Evolutionary conservation across 1,140 invertebrate species (phyloP).

Genomic region (Penaeus indicus): DNA sequence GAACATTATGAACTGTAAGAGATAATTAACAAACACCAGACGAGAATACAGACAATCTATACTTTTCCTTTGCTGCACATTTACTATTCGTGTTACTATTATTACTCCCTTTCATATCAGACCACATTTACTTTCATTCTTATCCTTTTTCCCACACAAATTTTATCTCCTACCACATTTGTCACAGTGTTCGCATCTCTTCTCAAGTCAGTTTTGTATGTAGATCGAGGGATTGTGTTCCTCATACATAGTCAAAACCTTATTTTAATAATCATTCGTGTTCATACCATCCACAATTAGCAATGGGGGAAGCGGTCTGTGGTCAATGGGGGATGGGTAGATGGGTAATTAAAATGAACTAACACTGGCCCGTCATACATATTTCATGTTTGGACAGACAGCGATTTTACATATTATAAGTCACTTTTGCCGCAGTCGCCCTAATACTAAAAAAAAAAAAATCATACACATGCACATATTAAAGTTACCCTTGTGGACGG

Average conservation of each 20-base stretch:
- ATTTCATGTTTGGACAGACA: background rate
- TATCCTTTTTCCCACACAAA: no score
- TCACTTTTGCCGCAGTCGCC: conserved; percentile 57
- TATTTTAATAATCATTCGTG: background rate
- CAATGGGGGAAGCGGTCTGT: conserved; percentile 38
- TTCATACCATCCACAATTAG: background rate
- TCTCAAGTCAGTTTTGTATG: no score
- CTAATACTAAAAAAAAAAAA: background rate
- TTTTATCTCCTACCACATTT: no score
- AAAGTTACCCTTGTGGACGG: background rate
- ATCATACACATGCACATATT: background rate
- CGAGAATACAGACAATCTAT: background rate
- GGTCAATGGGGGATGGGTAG: background rate
- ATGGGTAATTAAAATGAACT: conserved; percentile 27
- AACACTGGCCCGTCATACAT: background rate
- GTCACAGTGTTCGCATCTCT: no score
- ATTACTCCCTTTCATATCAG: no score
- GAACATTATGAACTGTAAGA: conserved; percentile 35
- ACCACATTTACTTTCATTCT: no score
- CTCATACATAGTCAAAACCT: no score
- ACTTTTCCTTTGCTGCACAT: no score
- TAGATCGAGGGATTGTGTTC: no score
- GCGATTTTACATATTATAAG: conserved; percentile 42
- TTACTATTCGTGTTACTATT: no score
- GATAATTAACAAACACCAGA: background rate